Percentiles rank a stretch among this genome's conserved stretches.
These are phyloP conservation scores for Plestiodon gilberti DNA, from an alignment of 2,113 vertebrate genomes.

Conservation along the genomic window DNA sequence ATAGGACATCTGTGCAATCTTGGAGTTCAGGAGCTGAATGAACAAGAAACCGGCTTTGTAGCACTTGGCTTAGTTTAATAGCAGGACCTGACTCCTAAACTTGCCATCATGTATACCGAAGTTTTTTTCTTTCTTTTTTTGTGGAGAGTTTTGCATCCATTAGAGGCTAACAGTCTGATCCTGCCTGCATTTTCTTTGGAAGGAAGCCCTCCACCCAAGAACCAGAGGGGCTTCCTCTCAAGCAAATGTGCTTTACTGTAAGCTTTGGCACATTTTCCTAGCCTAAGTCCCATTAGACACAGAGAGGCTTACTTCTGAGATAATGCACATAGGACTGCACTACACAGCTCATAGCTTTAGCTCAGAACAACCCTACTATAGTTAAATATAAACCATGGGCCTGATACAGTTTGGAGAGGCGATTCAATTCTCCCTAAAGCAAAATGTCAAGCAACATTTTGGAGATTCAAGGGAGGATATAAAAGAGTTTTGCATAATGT, in stretches of 20 bases:
- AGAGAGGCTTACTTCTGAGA: not conserved
- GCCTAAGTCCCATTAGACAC: too few relatives aligned
- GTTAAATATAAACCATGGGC: not conserved
- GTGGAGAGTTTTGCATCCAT: not conserved
- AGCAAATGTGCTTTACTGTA: not conserved
- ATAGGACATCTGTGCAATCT: slow-evolving; percentile 5
- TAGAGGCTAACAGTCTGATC: rapidly evolving
- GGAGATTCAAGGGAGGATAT: not conserved
- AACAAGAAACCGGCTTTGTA: slow-evolving; percentile 22
- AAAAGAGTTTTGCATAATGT: not conserved
- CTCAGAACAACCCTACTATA: not conserved
- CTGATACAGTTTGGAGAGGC: not conserved
- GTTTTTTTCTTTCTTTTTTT: slow-evolving; percentile 28
- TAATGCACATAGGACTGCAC: too few relatives aligned
- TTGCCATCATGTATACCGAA: slow-evolving; percentile 20
- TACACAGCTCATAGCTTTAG: not conserved
- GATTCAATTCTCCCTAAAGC: not conserved
- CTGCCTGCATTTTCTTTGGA: not conserved
- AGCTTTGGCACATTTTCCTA: not conserved
- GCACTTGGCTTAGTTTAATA: slow-evolving; percentile 16
- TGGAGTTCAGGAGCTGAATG: not conserved
- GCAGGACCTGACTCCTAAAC: slow-evolving; percentile 20
- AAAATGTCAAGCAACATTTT: too few relatives aligned
- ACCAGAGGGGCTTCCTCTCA: not conserved
- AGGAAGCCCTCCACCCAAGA: too few relatives aligned